A percentile compares a stretch with the other conserved stretches of the same genome.
phyloP scores from a whole-genome alignment of 2,888 invertebrate genomes.

The Torymus aiolomorphi region DNA sequence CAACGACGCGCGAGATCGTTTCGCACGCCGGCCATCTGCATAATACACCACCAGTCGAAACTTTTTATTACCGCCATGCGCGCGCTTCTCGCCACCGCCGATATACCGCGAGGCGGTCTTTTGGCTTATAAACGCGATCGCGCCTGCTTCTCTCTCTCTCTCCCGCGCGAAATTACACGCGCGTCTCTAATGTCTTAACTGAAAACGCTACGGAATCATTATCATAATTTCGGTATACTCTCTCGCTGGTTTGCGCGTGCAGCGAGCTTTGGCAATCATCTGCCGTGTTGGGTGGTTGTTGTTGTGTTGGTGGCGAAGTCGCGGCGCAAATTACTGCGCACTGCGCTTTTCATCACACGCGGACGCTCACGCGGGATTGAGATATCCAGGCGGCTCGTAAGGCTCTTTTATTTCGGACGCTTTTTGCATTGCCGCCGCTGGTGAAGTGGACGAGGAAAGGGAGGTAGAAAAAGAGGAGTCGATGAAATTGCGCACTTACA shows the following conservation, averaged over 20 bases:
- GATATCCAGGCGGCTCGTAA: conserved; percentile 63
- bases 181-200: conserved; percentile 75
- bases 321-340: conserved; percentile 68
- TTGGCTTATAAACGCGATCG: conserved; percentile 53
- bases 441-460: neutral
- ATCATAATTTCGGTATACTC: conserved; percentile 73
- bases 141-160: conserved; percentile 63
- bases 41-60: conserved; percentile 51
- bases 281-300: conserved; percentile 68
- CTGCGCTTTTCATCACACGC: conserved; percentile 64
- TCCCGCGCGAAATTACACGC: conserved; percentile 70
- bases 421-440: neutral
- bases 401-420: conserved; percentile 20
- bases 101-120: conserved; percentile 32
- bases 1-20: neutral
- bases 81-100: no score
- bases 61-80: conserved; percentile 42
- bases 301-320: conserved; percentile 50
- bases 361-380: conserved; percentile 67
- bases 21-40: conserved; percentile 41
- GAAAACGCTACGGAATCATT: conserved; percentile 73
- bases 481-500: conserved; percentile 30
- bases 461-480: neutral
- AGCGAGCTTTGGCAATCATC: conserved; percentile 63
- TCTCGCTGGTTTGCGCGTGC: neutral